These are phyloP conservation scores for Ganaspis sp. DNA, from an alignment of 1,140 invertebrate species.

Conservation along the genomic window DNA sequence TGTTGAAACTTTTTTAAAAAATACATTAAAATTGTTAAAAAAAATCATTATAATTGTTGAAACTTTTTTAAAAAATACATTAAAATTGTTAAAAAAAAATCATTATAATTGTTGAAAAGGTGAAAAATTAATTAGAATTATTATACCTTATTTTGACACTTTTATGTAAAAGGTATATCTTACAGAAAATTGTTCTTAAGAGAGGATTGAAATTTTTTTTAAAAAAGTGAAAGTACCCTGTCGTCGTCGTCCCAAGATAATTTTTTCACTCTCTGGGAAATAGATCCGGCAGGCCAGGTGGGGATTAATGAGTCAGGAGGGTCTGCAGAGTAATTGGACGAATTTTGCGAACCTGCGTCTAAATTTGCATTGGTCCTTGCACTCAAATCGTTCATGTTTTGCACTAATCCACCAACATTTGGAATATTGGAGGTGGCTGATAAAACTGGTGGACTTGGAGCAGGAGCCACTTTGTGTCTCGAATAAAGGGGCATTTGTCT, in stretches of 20 bases:
- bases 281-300: slow-evolving; percentile 77
- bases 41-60: no score
- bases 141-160: background rate
- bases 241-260: slow-evolving; percentile 85
- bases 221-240: slow-evolving; percentile 55
- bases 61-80: no score
- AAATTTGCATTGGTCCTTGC: slow-evolving; percentile 65
- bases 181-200: no score
- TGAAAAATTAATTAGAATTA: no score
- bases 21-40: no score
- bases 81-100: no score
- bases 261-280: slow-evolving; percentile 82
- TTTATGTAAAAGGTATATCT: background rate
- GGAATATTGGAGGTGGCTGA: slow-evolving; percentile 72
- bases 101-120: no score
- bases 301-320: slow-evolving; percentile 69
- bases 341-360: slow-evolving; percentile 68
- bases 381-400: slow-evolving; percentile 74
- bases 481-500: slow-evolving; percentile 66
- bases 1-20: no score
- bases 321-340: slow-evolving; percentile 70
- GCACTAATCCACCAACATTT: slow-evolving; percentile 70
- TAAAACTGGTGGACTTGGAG: slow-evolving; percentile 71
- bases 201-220: background rate
- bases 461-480: slow-evolving; percentile 74